Base-by-base conservation (phyloP, 2,888 invertebrate genomes). In the Capitulum mitella region DNA sequence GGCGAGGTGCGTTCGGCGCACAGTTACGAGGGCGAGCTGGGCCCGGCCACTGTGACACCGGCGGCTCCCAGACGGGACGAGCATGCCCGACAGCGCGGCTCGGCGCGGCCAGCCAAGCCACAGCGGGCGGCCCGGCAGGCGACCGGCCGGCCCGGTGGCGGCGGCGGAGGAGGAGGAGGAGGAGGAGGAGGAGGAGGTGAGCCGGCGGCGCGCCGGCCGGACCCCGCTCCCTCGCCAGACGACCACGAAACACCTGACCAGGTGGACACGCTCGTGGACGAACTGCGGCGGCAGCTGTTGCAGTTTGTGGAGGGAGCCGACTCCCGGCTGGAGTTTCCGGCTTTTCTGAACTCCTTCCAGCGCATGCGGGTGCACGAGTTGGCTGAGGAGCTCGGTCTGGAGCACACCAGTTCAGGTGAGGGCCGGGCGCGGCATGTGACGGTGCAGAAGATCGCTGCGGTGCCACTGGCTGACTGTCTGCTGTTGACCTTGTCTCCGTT, bases 131-230 rank as follows among this genome's bases (percentile, higher is more conserved):
- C 89, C 10, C 76, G 85, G 87, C 2, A 89, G 89, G 82, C 85
- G 85, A 79, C 84, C 88, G 75, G 85, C 89, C 80, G 85, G 89
- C 40, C 89, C 89, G 83, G 89, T 89, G n/a, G n/a, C n/a, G n/a
- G n/a, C n/a, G n/a, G n/a, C n/a, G n/a, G n/a, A n/a, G n/a, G n/a
- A n/a, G n/a, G 46, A 89, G 3, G 90, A 89, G 1, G 83, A 89
- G 80, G 89, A 89, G 1, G 84, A 87, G 80, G 85, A 89, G 54
- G 88, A 89, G 80, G 83, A 89, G 74, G 84, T 86, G 51, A 85
- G 89, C 19, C 85, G 89, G 40, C 81, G 87, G 89, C 82, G 85
- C 86, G 78, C 86, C 86, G 80, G 88, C 88, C 8, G 86, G 89
- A 70, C 84, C 86, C 70, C n/a, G n/a, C n/a, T n/a, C n/a, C n/a